Base-by-base conservation (phyloP, 2,888 invertebrate genomes). In the Chaitophorus viminalis region DNA sequence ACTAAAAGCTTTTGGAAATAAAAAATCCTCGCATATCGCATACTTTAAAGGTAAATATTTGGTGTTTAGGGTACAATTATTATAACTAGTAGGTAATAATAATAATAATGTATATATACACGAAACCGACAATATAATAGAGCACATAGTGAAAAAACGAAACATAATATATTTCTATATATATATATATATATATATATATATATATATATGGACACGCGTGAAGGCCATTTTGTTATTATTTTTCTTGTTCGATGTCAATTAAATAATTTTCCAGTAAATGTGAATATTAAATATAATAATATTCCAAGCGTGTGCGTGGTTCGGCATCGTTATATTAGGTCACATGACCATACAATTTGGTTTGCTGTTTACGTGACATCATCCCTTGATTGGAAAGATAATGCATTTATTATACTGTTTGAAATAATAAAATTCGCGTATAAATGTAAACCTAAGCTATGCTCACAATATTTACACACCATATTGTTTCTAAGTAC, bases 361-460 rank as follows among this genome's bases (percentile, higher is more conserved):
- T 21, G 81, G 68, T 68, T 68, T 18, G 29, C 29, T 29, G 9
- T 29, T 29, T 21, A 68, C 21, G 39, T 18, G 17, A 60, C 21
- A 46, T 39, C n/a, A n/a, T 36, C 21, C n/a, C 6, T 33, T 8
- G 14, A 14, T 3, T 11, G 18, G 9, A n/a, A n/a, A 60, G 60
- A 79, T 79, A 36, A 39, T n/a, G 36, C 36, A 36, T 36, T 3
- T 36, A 36, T 6, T 3, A 78, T n/a, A 79, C 65, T 79, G 65
- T 79, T 79, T 39, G 18, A 39, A 39, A 68, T 21, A 68, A 78
- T 46, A 78, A 78, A 54, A 33, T 21, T n/a, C n/a, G 29, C 60
- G 3, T 65, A 79, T 65, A 65, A 46, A 46, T 14, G n/a, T n/a
- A n/a, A n/a, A n/a, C 14, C 2, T 14, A 46, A 2, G 46, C 11